A percentile compares a stretch with the other conserved stretches of the same genome.
Evolutionary conservation across 2,888 invertebrate genomes (phyloP).

Genomic region (Pterostichus niger): DNA sequence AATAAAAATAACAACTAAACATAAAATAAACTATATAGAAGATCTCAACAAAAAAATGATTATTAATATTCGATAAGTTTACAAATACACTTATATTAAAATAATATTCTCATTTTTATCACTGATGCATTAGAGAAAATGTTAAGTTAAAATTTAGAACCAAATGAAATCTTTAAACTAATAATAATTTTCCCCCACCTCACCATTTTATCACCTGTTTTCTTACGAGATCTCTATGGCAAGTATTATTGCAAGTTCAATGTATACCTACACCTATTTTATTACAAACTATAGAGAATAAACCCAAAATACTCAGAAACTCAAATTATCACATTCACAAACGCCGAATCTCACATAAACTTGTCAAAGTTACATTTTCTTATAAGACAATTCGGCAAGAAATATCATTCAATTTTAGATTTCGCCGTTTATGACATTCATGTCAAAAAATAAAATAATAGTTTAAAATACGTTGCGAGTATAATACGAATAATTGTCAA

Average conservation of each 20-base stretch:
- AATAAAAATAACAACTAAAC: not conserved
- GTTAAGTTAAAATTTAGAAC: not conserved
- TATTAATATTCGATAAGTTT: not conserved
- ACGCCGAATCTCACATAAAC: not conserved
- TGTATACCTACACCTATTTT: slow-evolving; percentile 29
- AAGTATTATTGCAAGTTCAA: slow-evolving; percentile 55
- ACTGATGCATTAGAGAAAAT: not conserved
- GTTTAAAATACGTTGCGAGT: slow-evolving; percentile 10
- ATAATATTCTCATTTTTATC: not conserved
- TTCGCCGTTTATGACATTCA: slow-evolving; percentile 18
- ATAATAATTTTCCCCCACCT: not conserved
- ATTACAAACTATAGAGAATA: slow-evolving; percentile 4
- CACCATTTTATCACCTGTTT: slow-evolving; percentile 14
- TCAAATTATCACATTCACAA: slow-evolving; percentile 29
- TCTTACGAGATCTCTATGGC: slow-evolving; percentile 35
- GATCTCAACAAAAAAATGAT: not conserved
- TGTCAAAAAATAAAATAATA: slow-evolving; percentile 4
- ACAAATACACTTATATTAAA: not conserved
- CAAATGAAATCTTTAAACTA: not conserved
- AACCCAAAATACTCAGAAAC: slow-evolving; percentile 27
- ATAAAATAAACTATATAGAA: slow-evolving; percentile 22
- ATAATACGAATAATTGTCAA: slow-evolving; percentile 14
- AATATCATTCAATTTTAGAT: slow-evolving; percentile 5
- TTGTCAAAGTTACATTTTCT: not conserved
- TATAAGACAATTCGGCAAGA: slow-evolving; percentile 20